A percentile compares a stretch with the other conserved stretches of the same genome.
Evolutionary conservation across 1,140 invertebrate genomes (phyloP).

Genomic region (Vanessa tameamea): DNA sequence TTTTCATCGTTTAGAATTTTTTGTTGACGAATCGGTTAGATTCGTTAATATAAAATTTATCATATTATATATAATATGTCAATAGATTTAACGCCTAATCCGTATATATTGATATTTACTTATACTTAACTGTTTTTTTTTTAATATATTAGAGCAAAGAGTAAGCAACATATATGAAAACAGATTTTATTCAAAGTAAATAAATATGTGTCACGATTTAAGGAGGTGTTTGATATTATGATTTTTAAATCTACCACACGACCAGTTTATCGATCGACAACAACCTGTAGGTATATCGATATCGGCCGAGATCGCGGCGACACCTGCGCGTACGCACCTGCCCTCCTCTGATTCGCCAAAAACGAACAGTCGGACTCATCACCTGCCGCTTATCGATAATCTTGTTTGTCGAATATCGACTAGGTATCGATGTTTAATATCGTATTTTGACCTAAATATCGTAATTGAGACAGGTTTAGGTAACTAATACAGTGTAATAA

Average conservation of each 20-base stretch:
- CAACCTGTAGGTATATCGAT: slow-evolving; percentile 61
- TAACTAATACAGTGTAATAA: slow-evolving; percentile 1
- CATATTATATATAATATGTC: neutral
- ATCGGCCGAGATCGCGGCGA: slow-evolving; percentile 72
- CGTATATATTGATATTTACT: too few relatives aligned
- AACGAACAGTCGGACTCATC: slow-evolving; percentile 62
- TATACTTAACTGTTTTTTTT: too few relatives aligned
- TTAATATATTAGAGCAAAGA: too few relatives aligned
- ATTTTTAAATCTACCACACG: slow-evolving; percentile 24
- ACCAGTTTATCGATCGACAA: slow-evolving; percentile 45
- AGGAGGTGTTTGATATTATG: slow-evolving; percentile 12
- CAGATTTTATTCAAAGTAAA: too few relatives aligned
- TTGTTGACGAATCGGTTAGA: neutral
- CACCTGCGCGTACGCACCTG: slow-evolving; percentile 71
- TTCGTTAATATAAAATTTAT: neutral
- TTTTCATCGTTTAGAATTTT: neutral
- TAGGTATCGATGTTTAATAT: slow-evolving; percentile 36
- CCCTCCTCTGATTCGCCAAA: slow-evolving; percentile 75
- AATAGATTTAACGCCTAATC: too few relatives aligned
- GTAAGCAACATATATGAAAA: too few relatives aligned
- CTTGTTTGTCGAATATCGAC: slow-evolving; percentile 48
- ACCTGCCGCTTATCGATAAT: slow-evolving; percentile 60
- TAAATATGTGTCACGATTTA: neutral
- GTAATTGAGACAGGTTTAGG: neutral
- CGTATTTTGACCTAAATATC: slow-evolving; percentile 16